Base-by-base conservation (phyloP, 2,888 invertebrate genomes). In the Diarsia mendica region DNA sequence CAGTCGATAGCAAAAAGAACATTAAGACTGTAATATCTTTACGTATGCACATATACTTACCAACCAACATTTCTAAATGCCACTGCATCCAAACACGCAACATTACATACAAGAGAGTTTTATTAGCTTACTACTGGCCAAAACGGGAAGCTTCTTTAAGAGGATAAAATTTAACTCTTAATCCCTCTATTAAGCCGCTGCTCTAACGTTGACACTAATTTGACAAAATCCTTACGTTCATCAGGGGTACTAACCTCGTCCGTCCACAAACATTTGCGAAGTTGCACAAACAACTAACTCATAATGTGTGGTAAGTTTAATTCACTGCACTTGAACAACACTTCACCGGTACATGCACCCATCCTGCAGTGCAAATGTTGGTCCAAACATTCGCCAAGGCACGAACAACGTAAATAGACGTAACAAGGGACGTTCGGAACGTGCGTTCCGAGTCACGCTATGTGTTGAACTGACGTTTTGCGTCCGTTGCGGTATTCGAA, bases 231-330 rank as follows among this genome's bases (percentile, higher is more conserved):
- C 74, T 85, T 77, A 76, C 71, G 79, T 71, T 73, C 66, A 77
- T 77, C 78, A 80, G 72, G 79, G 72, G 87, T 87, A 93, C 95
- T 90, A 91, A 96, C 96, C 96, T 94, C 94, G 92, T 85, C 96
- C 96, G 94, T 96, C 96, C 91, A 96, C 90, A 93, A 95, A 95
- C 96, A 96, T 95, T 93, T 91, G 93, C 88, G 90, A 87, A 88
- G 89, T 88, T 90, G 79, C 83, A 81, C 84, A 88, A 84, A 88
- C 89, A 90, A 91, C 92, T 92, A 94, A 89, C 94, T 94, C 92
- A 93, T 93, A 88, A 90, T 91, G 89, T 88, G 88, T 90, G 90
- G 89, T 91, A 90, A 91, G 86, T 89, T 92, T 89, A 91, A 90
- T 90, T 91, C 94, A 91, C 92, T 89, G 86, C 94, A 93, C 92